These are phyloP conservation scores for Lepilemur septentrionalis DNA, from an alignment of 2,797 vertebrate genomes.

Conservation along the genomic window DNA sequence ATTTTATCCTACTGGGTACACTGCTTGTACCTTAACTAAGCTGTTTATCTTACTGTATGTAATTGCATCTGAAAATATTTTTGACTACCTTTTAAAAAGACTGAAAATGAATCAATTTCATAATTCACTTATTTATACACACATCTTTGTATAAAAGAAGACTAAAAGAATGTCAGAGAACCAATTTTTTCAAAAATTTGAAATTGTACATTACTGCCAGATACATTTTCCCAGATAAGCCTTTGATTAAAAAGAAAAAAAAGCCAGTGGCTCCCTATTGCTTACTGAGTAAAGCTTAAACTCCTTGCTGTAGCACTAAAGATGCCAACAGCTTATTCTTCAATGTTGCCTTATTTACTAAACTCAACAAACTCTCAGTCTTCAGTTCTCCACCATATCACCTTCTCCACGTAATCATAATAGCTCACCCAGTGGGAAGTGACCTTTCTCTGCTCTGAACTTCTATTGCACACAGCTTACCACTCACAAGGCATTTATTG, in stretches of 20 bases:
- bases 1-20: not conserved
- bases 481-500: slow-evolving; percentile 21
- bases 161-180: not conserved
- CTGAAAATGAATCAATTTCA: slow-evolving; percentile 19
- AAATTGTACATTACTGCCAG: slow-evolving; percentile 25
- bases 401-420: not conserved
- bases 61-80: slow-evolving; percentile 34
- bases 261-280: not conserved
- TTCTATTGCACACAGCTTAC: not conserved
- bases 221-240: slow-evolving; percentile 45
- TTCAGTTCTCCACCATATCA: not conserved
- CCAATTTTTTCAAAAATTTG: not conserved
- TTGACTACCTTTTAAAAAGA: slow-evolving; percentile 43
- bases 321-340: not conserved
- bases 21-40: not conserved
- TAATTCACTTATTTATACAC: slow-evolving; percentile 44
- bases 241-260: slow-evolving; percentile 27
- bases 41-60: slow-evolving; percentile 7
- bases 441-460: not conserved
- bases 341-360: slow-evolving; percentile 34
- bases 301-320: not conserved
- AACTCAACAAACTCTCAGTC: slow-evolving; percentile 47
- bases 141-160: slow-evolving; percentile 40
- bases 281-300: not conserved
- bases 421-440: slow-evolving; percentile 10